phyloP scores from a whole-genome alignment of 2,113 vertebrate species.

The Heterocephalus glaber region DNA sequence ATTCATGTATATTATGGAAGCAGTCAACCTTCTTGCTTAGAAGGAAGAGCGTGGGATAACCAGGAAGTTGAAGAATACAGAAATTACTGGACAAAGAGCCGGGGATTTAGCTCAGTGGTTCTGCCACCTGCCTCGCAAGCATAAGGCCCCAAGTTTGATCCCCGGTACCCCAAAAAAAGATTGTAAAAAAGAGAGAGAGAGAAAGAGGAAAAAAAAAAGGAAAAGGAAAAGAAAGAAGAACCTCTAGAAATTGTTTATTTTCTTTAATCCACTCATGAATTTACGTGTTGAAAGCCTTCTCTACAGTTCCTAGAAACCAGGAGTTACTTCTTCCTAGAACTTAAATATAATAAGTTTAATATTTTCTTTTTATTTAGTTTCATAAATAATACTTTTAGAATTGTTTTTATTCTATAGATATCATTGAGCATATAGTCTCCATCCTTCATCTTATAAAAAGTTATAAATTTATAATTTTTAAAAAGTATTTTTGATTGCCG shows the following conservation, averaged over 20 bases:
- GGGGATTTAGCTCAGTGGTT: no score
- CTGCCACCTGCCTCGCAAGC: no score
- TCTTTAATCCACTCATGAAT: background rate
- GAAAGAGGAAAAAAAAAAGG: no score
- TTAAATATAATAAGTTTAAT: background rate
- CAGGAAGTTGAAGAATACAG: no score
- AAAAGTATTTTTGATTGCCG: no score
- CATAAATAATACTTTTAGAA: background rate
- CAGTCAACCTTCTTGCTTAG: no score
- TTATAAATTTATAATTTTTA: background rate
- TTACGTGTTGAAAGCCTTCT: background rate
- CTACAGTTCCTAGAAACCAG: background rate
- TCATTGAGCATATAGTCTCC: background rate
- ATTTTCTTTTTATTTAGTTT: constrained; percentile 26
- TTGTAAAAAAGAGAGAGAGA: no score
- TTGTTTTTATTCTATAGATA: background rate
- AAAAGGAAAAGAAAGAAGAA: background rate
- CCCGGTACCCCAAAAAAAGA: no score
- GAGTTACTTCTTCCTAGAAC: background rate
- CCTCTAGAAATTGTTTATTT: background rate
- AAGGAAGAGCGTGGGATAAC: no score
- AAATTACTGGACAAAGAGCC: no score
- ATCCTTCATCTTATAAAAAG: background rate
- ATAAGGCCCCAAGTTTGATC: no score
- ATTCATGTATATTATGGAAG: no score